Evolutionary conservation across 1,140 invertebrate genomes (phyloP).

Genomic region (Drosophila tani): DNA sequence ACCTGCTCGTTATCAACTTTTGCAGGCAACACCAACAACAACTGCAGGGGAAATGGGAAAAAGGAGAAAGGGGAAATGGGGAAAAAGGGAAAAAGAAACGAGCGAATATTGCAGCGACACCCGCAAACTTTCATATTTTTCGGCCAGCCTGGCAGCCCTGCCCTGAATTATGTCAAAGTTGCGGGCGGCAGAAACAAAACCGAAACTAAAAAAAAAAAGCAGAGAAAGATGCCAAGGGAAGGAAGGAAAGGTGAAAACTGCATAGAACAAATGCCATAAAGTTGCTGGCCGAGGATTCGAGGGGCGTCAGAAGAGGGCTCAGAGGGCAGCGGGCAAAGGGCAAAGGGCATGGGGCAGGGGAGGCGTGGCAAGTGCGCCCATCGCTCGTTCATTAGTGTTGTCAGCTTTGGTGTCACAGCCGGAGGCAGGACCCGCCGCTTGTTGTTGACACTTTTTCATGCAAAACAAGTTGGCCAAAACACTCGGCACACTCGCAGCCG

Average conservation of each 20-base stretch:
- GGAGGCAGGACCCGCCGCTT: conserved; percentile 47
- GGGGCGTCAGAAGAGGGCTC: conserved; percentile 1
- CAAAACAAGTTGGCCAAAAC: conserved; percentile 58
- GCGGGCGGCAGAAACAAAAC: conserved; percentile 38
- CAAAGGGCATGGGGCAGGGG: conserved; percentile 4
- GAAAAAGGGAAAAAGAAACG: conserved; percentile 35
- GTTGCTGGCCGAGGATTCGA: conserved; percentile 30
- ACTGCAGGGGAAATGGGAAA: conserved; percentile 27
- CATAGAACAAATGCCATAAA: conserved; percentile 76
- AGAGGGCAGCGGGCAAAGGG: neutral
- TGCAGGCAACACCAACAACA: conserved; percentile 64
- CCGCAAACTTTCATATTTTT: conserved; percentile 70
- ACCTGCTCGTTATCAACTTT: conserved; percentile 83
- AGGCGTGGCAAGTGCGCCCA: conserved; percentile 39
- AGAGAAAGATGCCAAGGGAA: conserved; percentile 17
- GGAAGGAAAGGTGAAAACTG: conserved; percentile 60
- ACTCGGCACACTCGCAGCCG: conserved; percentile 1
- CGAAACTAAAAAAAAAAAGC: conserved; percentile 19
- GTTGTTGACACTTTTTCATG: conserved; percentile 68
- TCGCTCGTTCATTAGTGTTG: conserved; percentile 76
- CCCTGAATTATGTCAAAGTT: conserved; percentile 83
- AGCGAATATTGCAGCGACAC: conserved; percentile 60
- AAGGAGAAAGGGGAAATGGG: conserved; percentile 13
- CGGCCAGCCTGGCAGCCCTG: conserved; percentile 65
- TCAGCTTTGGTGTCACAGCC: conserved; percentile 70